Percentiles rank a stretch among this genome's conserved stretches.
Evolutionary conservation across 2,113 vertebrate species (phyloP).

Genomic region (Alosa alosa): DNA sequence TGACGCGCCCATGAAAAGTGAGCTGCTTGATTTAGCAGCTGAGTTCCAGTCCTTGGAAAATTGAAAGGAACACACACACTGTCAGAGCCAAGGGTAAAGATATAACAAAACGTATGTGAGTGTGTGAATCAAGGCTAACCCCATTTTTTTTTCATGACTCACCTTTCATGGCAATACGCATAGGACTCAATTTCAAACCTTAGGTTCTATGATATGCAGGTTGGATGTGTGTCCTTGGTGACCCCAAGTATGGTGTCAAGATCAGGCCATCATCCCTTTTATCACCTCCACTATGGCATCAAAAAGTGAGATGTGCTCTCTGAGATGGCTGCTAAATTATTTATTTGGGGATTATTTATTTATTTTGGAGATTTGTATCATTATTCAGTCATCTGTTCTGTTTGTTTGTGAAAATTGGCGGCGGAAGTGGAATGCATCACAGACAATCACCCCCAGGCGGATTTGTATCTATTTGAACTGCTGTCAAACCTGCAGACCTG

Average conservation of each 20-base stretch:
- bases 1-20: not conserved
- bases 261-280: not conserved
- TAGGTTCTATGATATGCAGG: not conserved
- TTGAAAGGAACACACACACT: not conserved
- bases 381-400: not conserved
- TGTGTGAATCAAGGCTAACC: not conserved
- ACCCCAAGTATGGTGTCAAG: not conserved
- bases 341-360: conserved; percentile 2
- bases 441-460: not conserved
- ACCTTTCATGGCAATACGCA: not conserved
- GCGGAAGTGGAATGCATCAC: not conserved
- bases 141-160: not conserved
- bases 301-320: not conserved
- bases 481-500: not conserved
- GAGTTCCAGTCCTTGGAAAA: not conserved
- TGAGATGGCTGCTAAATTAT: not conserved
- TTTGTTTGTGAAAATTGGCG: not conserved
- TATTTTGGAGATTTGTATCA: not conserved
- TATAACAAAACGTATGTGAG: conserved; percentile 4
- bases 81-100: conserved; percentile 1
- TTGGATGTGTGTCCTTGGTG: not conserved
- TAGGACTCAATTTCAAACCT: not conserved
- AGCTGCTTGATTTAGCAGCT: not conserved
- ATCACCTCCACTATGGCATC: not conserved
- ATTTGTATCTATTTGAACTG: not conserved